These are phyloP conservation scores for Aelia acuminata DNA, from an alignment of 2,888 invertebrate genomes.

Conservation along the genomic window DNA sequence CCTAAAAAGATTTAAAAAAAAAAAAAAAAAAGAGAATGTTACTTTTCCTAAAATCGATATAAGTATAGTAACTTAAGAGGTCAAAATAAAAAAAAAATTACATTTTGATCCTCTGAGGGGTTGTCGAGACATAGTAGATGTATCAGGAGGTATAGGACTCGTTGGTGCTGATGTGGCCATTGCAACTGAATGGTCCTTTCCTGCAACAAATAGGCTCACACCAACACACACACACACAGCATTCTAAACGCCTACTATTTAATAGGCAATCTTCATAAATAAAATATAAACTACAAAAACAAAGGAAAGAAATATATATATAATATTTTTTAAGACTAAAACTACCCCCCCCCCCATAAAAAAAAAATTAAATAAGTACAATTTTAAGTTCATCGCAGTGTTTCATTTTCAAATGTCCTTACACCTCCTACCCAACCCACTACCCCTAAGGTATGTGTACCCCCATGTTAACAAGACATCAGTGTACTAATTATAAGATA, in stretches of 20 bases:
- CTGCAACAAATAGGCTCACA: constrained; percentile 63
- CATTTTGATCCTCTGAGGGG: constrained; percentile 87
- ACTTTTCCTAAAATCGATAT: constrained; percentile 47
- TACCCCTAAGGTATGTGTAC: not conserved
- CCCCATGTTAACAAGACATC: not conserved
- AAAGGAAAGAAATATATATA: not conserved
- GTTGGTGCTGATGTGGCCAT: constrained; percentile 70
- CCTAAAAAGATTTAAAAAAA: not conserved
- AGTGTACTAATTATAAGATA: not conserved
- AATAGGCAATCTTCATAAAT: constrained; percentile 46
- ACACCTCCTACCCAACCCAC: constrained; percentile 27
- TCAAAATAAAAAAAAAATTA: constrained; percentile 70
- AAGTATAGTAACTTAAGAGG: constrained; percentile 49
- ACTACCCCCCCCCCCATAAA: not conserved
- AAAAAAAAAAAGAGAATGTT: not conserved
- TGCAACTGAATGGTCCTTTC: constrained; percentile 63
- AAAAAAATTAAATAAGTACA: not conserved
- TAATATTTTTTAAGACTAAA: not conserved
- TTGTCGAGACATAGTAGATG: constrained; percentile 76
- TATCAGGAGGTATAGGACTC: constrained; percentile 69
- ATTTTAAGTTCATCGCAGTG: not conserved
- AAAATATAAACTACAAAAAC: constrained; percentile 3
- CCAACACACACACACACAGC: constrained; percentile 70
- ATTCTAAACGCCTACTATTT: constrained; percentile 50
- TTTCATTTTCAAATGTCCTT: not conserved